A percentile compares a stretch with the other conserved stretches of the same genome.
These are phyloP conservation scores for Neoseiulus cucumeris DNA, from an alignment of 1,140 invertebrate species.

Conservation along the genomic window DNA sequence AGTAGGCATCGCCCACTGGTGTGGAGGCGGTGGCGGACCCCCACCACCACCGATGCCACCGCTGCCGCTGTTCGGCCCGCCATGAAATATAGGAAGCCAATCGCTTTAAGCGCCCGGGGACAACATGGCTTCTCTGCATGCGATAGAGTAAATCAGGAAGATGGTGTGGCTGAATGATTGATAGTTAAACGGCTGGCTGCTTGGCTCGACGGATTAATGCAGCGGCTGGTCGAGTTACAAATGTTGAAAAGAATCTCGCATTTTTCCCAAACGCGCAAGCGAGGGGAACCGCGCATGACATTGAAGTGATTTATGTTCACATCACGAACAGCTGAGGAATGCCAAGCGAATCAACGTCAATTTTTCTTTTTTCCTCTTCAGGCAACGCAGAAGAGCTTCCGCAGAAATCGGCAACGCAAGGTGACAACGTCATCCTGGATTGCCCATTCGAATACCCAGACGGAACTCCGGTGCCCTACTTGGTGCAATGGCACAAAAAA, in stretches of 20 bases:
- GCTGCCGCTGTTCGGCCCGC: not conserved
- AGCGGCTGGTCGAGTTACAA: too few species aligned
- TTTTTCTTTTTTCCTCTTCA: not conserved
- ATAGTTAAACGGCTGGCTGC: too few species aligned
- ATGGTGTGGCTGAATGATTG: too few species aligned
- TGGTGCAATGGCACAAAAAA: conserved; percentile 95
- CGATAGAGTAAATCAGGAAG: too few species aligned
- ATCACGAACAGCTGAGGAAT: too few species aligned
- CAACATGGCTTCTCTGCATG: not conserved
- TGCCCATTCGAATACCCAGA: conserved; percentile 79
- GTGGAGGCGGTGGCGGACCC: not conserved
- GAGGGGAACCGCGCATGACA: too few species aligned
- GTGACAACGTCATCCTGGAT: conserved; percentile 84
- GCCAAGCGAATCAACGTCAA: too few species aligned
- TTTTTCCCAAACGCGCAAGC: too few species aligned
- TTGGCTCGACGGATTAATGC: too few species aligned
- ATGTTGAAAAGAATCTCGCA: too few species aligned
- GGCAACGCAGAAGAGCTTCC: not conserved
- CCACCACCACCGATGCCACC: not conserved
- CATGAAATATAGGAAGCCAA: conserved; percentile 10
- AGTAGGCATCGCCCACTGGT: too few species aligned
- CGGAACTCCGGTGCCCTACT: conserved; percentile 77
- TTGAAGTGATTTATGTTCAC: too few species aligned
- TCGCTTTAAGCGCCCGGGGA: not conserved
- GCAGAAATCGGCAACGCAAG: conserved; percentile 24